Evolutionary conservation across 2,888 invertebrate species (phyloP), one percentile per base, ranked within the genome.

Genomic region (Zele albiditarsus): DNA sequence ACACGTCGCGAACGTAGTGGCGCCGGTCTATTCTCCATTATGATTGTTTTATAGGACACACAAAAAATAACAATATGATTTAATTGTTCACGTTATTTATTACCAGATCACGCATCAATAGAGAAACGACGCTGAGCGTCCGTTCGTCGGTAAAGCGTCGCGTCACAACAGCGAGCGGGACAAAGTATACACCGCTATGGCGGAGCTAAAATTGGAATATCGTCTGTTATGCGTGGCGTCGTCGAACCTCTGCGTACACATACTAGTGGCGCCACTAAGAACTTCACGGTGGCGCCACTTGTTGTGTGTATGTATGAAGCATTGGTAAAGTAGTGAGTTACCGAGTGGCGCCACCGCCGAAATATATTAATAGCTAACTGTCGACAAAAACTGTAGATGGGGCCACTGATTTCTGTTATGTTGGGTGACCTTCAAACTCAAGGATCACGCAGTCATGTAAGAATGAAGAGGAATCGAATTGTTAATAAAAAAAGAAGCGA

Each of bases 1-100:
- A 94, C 91, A 89, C 92, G 92, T 89, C 93, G 91, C 67, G 91
- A 90, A 87, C 92, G 91, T 77, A 95, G 87, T 81, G 91, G 90
- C 82, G 91, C 91, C 86, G 91, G 91, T 87, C 93, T 91, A 83
- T 90, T 91, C 85, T 93, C 93, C 93, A 93, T 93, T 87, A 85
- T 89, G 90, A 78, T 67, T 58, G 33, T 31, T 49, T 74, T 65
- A 31, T 53, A 53, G 38, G 2, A 58, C 20, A 16, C 4, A 46
- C 33, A 38, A 33, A 31, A 23, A 53, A 25, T 62, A 71, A 66
- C 73, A 76, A 77, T 66, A 76, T 66, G 25, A 27, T 20, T 58
- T 33, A 33, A 49, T 33, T 60, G 28, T 53, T 65, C 62, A 75
- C 65, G 28, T 73, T 71, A 65, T 27, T 49, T 77, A 74, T 77